phyloP scores from a whole-genome alignment of 64 coral and sea anemone species.

The Stichodactyla mertensii region DNA sequence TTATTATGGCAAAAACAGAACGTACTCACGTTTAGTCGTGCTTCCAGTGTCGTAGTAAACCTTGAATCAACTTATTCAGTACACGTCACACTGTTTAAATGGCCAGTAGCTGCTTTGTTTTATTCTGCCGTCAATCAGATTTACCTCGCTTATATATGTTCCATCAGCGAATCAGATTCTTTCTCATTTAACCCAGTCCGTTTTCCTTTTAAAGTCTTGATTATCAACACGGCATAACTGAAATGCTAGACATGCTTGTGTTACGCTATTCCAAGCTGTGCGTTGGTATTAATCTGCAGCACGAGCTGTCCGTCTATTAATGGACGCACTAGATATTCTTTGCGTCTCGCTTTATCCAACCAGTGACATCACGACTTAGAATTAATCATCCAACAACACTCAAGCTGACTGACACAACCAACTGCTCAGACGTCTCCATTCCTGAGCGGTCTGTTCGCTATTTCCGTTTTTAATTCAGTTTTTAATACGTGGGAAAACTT shows the following conservation, averaged over 20 bases:
- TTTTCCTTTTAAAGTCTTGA: slow-evolving; percentile 14
- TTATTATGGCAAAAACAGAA: background rate
- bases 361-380: background rate
- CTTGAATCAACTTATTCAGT: background rate
- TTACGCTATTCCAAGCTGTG: slow-evolving; percentile 5
- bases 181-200: slow-evolving; percentile 1
- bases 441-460: background rate
- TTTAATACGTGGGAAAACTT: background rate
- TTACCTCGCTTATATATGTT: background rate
- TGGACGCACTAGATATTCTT: background rate
- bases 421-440: background rate
- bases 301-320: background rate
- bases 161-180: background rate
- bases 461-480: background rate
- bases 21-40: background rate
- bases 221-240: background rate
- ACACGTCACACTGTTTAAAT: background rate
- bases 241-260: background rate
- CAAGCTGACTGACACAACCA: background rate
- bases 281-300: slow-evolving; percentile 8
- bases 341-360: background rate
- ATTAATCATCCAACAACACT: background rate
- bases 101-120: background rate
- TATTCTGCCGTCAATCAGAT: background rate
- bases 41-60: background rate